Evolutionary conservation across 1,140 invertebrate species (phyloP), one percentile per base, ranked within the genome.

Genomic region (Colletes latitarsis): DNA sequence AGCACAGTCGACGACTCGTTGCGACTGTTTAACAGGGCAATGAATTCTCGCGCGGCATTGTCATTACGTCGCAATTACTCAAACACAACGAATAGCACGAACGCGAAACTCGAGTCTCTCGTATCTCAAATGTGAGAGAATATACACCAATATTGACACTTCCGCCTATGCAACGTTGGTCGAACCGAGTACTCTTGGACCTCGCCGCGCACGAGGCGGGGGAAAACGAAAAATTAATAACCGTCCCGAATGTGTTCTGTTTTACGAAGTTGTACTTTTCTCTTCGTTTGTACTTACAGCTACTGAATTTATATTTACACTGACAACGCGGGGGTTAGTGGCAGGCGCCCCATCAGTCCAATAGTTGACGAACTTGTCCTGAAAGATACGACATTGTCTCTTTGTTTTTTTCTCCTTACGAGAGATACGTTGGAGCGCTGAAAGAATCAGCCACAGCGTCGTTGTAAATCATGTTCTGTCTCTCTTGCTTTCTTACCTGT

Each of bases 331-430:
- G 21, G 91, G 89, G 85, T 88, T 89, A 76, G 84, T 74, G 49
- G 88, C 89, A n/a, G 88, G 75, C 60, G 87, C 82, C 39, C 88
- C 87, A 62, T 91, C 87, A 74, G 80, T 90, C 92, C 92, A 93
- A 82, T 93, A 93, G 86, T 93, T 91, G 76, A 92, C 89, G 82
- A 92, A 90, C 87, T 92, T 93, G 72, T 93, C 92, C 92, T 93
- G 88, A 82, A 85, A 89, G 73, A 82, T 84, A 84, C 69, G 67
- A 69, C 46, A 73, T 58, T 67, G 68, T 14, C 57, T 77, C 69
- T 52, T 60, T 77, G 17, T 77, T 81, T 52, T 68, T 10, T 62
- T 53, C n/a, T 14, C 15, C 5, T 72, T 30, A 10, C 15, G 30
- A 52, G 77, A 79, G 77, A 79, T 73, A 79, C 49, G 77, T 73